Percentiles rank a stretch among this genome's conserved stretches.
These are phyloP conservation scores for Porites cylindrica DNA, from an alignment of 92 coral and sea anemone genomes.

Conservation along the genomic window DNA sequence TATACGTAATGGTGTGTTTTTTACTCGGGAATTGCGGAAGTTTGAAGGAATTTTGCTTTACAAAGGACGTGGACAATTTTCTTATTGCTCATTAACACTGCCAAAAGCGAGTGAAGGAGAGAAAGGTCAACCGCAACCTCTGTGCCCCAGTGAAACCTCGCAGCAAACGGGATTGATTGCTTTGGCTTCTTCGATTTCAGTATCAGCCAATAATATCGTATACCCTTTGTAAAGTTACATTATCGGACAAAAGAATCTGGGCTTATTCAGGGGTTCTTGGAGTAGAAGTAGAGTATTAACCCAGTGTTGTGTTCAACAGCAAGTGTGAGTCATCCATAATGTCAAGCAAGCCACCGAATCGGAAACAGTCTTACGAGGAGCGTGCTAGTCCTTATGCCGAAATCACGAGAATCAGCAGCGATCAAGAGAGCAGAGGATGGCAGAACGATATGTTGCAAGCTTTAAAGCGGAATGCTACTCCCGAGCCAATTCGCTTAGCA, in stretches of 20 bases:
- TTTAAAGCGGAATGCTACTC: slow-evolving; percentile 89
- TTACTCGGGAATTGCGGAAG: not conserved
- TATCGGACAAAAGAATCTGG: not conserved
- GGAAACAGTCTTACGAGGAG: slow-evolving; percentile 17
- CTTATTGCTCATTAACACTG: not conserved
- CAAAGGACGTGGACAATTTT: not conserved
- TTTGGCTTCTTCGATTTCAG: not conserved
- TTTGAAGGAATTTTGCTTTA: not conserved
- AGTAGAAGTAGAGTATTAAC: not conserved
- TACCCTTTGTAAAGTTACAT: not conserved
- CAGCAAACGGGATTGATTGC: not conserved
- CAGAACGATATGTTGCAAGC: slow-evolving; percentile 86
- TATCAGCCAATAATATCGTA: not conserved
- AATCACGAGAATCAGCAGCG: slow-evolving; percentile 10
- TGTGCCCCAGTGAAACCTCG: not conserved
- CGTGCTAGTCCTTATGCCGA: slow-evolving; percentile 31
- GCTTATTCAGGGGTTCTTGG: not conserved
- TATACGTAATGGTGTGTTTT: too few relatives aligned
- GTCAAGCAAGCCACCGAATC: slow-evolving; percentile 40
- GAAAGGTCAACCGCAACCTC: not conserved
- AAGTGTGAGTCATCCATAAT: not conserved
- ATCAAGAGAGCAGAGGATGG: slow-evolving; percentile 74
- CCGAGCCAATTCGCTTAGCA: slow-evolving; percentile 97
- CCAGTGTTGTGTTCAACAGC: not conserved
- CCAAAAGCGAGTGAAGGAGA: not conserved